These are phyloP conservation scores for Nematolebias whitei DNA, from an alignment of 2,113 vertebrate species.

Conservation along the genomic window DNA sequence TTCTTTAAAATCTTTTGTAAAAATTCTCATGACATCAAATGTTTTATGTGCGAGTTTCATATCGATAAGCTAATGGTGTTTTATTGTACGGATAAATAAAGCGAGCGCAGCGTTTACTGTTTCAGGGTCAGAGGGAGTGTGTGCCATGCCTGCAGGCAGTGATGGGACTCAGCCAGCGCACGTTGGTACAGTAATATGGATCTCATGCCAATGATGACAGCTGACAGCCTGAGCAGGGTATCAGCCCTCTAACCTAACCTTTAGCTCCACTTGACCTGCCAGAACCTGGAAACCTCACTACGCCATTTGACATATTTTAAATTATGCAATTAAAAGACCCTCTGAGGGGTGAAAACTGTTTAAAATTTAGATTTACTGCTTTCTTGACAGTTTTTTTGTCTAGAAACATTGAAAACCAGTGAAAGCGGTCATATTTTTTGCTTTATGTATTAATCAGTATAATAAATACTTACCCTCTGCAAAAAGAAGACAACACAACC, in stretches of 20 bases:
- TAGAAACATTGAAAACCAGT: not conserved
- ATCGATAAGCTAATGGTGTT: not conserved
- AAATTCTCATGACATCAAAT: not conserved
- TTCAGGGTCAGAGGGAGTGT: conserved; percentile 34
- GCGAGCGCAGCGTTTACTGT: conserved; percentile 31
- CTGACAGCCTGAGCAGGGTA: conserved; percentile 61
- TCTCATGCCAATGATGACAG: conserved; percentile 61
- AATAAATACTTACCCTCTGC: too few species aligned
- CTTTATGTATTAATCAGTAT: too few species aligned
- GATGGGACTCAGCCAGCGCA: conserved; percentile 11
- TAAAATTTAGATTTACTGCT: not conserved
- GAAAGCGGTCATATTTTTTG: too few species aligned
- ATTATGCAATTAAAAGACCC: conserved; percentile 5
- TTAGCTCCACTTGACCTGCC: conserved; percentile 60
- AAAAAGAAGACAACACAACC: not conserved
- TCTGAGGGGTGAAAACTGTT: not conserved
- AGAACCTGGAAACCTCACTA: conserved; percentile 36
- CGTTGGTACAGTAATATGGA: conserved; percentile 17
- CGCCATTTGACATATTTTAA: conserved; percentile 23
- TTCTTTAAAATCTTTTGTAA: not conserved
- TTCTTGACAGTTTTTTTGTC: not conserved
- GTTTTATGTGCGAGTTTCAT: not conserved
- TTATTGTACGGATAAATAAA: conserved; percentile 16
- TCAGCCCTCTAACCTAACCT: conserved; percentile 42
- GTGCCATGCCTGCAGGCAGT: conserved; percentile 38